Evolutionary conservation across 2,113 vertebrate genomes (phyloP), one percentile per base, ranked within the genome.

Genomic region (Garra rufa): DNA sequence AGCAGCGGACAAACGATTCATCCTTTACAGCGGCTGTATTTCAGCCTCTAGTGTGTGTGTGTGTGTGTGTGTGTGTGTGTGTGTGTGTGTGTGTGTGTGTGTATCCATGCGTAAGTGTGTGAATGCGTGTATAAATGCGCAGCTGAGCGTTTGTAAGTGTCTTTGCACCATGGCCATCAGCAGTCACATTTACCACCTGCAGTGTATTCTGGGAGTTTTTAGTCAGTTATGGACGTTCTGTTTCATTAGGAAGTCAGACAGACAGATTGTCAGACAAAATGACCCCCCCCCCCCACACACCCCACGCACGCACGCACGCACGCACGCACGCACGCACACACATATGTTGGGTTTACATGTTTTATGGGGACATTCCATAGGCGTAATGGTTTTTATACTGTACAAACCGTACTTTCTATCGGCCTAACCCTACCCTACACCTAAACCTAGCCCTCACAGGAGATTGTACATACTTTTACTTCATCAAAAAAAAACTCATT

Each of bases 21-120:
- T 93, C 85, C 79, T 92, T 91, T 88, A 90, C 83, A 76, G 71
- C 48, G 81, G 88, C 87, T 81, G 85, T 91, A 92, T 90, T 93
- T 93, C 86, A 92, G 44, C 28, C 76, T 63, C 41, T 85, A 77
- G 85, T 87, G 70, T 28, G 75, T 59, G 63, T 75, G 76, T 74
- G 83, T 55, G 61, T 74, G 78, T 84, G 50, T 74, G 61, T 71
- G 76, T 34, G 59, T 41, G 52, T 76, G 77, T 24, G 46, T 48
- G 46, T 48, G 46, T 48, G 46, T 41, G 44, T 46, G 44, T 13
- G 48, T 50, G 48, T 50, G 48, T 52, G 50, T 52, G 50, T 52
- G 50, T 19, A 6, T 21, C 50, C 57, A 13, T 26, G n/a, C 34
- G 57, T 17, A 41, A 61, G 69, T 43, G 48, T 61, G 21, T 65